Conservation (phyloP, 1,140 invertebrate genomes). For the Trachymyrmex cornetzi region DNA sequence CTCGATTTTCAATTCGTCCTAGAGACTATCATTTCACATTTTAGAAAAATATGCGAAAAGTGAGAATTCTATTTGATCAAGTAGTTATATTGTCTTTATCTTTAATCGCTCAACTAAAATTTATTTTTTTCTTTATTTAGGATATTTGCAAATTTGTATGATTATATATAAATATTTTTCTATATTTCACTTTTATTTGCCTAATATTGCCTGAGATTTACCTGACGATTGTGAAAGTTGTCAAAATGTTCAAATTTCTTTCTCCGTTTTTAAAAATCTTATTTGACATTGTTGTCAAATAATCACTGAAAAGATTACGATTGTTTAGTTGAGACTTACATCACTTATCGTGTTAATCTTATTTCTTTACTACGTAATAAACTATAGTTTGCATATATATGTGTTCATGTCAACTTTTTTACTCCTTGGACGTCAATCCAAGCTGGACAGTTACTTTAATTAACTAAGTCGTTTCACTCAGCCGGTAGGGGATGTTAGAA, state of each 20-base stretch:
- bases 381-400: background rate
- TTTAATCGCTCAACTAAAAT: background rate
- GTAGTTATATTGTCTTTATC: background rate
- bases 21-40: background rate
- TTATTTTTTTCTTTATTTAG: background rate
- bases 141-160: background rate
- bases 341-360: background rate
- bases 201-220: background rate
- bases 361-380: slow-evolving; percentile 21
- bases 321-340: background rate
- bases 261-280: background rate
- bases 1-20: background rate
- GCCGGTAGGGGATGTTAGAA: background rate
- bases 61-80: background rate
- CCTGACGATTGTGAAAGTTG: background rate
- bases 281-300: background rate
- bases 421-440: slow-evolving; percentile 64
- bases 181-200: background rate
- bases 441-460: slow-evolving; percentile 76
- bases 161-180: no score
- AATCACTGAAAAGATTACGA: background rate
- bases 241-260: background rate
- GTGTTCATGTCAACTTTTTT: slow-evolving; percentile 59
- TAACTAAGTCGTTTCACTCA: slow-evolving; percentile 65
- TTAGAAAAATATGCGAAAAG: background rate